These are phyloP conservation scores for Eptatretus burgeri DNA, from an alignment of 2,113 vertebrate genomes.

Conservation along the genomic window DNA sequence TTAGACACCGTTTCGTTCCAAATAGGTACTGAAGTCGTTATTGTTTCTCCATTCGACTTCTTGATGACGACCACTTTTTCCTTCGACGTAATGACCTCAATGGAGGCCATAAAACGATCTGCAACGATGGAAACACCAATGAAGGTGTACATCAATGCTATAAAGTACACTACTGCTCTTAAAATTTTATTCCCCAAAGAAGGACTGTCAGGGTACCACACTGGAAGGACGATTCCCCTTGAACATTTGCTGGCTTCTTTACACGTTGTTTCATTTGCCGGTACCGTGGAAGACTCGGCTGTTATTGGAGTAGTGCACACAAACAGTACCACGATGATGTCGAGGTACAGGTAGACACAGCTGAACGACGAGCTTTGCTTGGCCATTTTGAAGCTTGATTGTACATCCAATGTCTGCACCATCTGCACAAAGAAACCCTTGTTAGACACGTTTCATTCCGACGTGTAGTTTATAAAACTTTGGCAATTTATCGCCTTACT, in stretches of 20 bases:
- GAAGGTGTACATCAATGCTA: conserved; percentile 84
- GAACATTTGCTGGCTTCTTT: conserved; percentile 19
- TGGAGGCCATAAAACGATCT: conserved; percentile 91
- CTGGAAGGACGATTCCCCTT: conserved; percentile 43
- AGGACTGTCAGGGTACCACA: conserved; percentile 37
- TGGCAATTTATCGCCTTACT: too few relatives aligned
- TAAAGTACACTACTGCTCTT: conserved; percentile 53
- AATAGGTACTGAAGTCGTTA: conserved; percentile 59
- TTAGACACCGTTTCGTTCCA: conserved; percentile 96
- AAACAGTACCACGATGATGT: too few relatives aligned
- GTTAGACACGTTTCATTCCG: too few relatives aligned
- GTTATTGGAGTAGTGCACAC: too few relatives aligned
- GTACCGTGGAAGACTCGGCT: background rate
- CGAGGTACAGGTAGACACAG: too few relatives aligned
- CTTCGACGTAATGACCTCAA: conserved; percentile 87
- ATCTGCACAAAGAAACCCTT: too few relatives aligned
- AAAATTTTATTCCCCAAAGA: conserved; percentile 32
- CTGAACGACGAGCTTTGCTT: too few relatives aligned
- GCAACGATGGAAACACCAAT: conserved; percentile 86
- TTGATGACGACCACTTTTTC: conserved; percentile 93
- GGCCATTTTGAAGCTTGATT: too few relatives aligned
- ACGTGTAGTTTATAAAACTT: too few relatives aligned
- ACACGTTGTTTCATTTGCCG: conserved; percentile 14
- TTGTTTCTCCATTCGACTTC: conserved; percentile 66
- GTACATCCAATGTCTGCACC: too few relatives aligned